phyloP scores from a whole-genome alignment of 2,113 vertebrate genomes.

The Apteryx mantelli region DNA sequence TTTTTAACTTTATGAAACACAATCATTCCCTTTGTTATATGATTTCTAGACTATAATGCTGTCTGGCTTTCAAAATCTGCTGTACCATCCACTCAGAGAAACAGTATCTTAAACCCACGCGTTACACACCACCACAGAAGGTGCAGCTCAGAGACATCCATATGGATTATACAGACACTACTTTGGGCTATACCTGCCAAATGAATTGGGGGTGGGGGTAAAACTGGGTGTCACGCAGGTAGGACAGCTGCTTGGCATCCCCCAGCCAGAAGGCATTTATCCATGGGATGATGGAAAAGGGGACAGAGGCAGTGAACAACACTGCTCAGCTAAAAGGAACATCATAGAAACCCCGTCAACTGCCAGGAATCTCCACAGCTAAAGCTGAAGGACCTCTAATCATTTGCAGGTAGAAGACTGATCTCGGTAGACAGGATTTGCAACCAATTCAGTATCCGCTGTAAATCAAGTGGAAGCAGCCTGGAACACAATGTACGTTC shows the following conservation, averaged over 20 bases:
- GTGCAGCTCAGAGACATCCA: neutral
- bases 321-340: neutral
- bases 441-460: neutral
- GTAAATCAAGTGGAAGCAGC: neutral
- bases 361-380: neutral
- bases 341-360: rapidly evolving
- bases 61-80: neutral
- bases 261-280: neutral
- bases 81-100: neutral
- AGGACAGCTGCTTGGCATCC: neutral
- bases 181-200: neutral
- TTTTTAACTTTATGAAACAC: neutral
- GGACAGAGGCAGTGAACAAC: too few relatives aligned
- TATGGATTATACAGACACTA: rapidly evolving
- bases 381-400: neutral
- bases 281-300: neutral
- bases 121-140: neutral
- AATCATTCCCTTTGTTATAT: neutral
- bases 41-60: neutral
- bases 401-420: neutral
- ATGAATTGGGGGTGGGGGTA: neutral
- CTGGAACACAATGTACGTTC: neutral
- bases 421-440: neutral
- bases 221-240: neutral
- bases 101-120: rapidly evolving